Percentiles rank a stretch among this genome's conserved stretches.
Conservation (phyloP, 1,140 invertebrate genomes). For the Agraylea sexmaculata region DNA sequence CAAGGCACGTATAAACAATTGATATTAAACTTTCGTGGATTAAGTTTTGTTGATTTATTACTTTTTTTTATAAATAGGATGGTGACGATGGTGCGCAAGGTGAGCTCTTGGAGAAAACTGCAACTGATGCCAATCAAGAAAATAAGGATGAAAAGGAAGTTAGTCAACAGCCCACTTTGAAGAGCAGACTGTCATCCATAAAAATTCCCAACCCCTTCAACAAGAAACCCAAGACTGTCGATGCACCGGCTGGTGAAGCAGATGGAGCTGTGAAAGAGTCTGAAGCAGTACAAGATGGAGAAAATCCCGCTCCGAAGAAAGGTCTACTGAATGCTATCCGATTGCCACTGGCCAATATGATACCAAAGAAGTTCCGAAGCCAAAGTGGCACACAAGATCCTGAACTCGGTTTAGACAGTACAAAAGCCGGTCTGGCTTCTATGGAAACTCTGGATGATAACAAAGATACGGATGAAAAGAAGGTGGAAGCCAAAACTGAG, state of each 20-base stretch:
- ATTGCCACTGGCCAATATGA: constrained; percentile 50
- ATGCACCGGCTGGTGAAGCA: not conserved
- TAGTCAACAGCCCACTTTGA: constrained; percentile 19
- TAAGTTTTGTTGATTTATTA: not conserved
- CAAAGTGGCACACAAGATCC: constrained; percentile 27
- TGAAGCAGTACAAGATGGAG: constrained; percentile 10
- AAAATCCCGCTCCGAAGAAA: constrained; percentile 26
- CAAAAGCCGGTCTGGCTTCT: constrained; percentile 55
- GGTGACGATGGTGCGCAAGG: constrained; percentile 34
- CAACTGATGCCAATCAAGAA: constrained; percentile 20
- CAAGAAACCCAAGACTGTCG: constrained; percentile 24
- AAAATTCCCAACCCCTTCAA: constrained; percentile 33
- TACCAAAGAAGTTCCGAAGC: constrained; percentile 37
- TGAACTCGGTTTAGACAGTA: constrained; percentile 35
- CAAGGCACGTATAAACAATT: constrained; percentile 31
- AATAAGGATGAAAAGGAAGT: constrained; percentile 23
- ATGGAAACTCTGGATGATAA: constrained; percentile 64
- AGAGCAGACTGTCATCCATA: constrained; percentile 19
- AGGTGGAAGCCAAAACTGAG: constrained; percentile 38
- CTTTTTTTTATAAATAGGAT: constrained; percentile 16
- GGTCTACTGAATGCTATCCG: constrained; percentile 49
- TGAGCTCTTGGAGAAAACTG: constrained; percentile 28
- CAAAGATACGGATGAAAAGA: constrained; percentile 35
- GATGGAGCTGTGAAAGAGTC: constrained; percentile 16
- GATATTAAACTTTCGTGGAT: not conserved